Percentiles rank a stretch among this genome's conserved stretches.
These are phyloP conservation scores for pig (Sus scrofa) DNA, from an alignment of 2,113 vertebrate species.

Conservation along the genomic window DNA sequence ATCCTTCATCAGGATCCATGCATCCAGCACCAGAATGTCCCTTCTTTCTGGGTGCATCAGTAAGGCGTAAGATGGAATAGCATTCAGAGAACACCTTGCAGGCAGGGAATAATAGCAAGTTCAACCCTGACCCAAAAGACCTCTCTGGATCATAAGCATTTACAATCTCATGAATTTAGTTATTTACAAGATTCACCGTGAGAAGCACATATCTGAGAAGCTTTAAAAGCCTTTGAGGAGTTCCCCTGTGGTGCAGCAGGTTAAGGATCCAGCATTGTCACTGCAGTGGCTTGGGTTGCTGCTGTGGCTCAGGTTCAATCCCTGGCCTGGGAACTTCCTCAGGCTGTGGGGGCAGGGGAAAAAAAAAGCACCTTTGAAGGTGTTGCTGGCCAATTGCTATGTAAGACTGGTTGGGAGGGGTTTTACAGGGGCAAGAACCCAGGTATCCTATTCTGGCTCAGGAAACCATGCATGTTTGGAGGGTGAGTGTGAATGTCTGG, in stretches of 20 bases:
- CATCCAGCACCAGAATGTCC: neutral
- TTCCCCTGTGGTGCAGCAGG: too few species aligned
- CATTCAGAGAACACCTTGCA: neutral
- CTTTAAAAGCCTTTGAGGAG: neutral
- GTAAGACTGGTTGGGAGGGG: neutral
- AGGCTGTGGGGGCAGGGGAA: too few species aligned
- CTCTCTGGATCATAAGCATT: neutral
- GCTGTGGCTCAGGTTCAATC: too few species aligned
- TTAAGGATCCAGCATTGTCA: too few species aligned
- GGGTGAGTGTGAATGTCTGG: neutral
- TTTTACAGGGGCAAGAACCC: neutral
- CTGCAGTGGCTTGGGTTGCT: too few species aligned
- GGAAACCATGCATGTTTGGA: neutral
- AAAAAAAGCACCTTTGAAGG: neutral
- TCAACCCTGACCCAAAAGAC: neutral
- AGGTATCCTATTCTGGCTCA: neutral
- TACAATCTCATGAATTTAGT: neutral
- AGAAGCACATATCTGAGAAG: neutral
- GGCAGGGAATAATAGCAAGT: neutral
- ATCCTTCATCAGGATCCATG: neutral
- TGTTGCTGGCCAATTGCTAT: too few species aligned
- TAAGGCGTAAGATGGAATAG: neutral
- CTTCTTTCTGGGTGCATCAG: neutral
- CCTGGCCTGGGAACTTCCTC: too few species aligned
- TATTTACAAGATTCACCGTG: neutral